Conservation (phyloP, 2,888 invertebrate genomes). For the Rhamphomyia laevipes region DNA sequence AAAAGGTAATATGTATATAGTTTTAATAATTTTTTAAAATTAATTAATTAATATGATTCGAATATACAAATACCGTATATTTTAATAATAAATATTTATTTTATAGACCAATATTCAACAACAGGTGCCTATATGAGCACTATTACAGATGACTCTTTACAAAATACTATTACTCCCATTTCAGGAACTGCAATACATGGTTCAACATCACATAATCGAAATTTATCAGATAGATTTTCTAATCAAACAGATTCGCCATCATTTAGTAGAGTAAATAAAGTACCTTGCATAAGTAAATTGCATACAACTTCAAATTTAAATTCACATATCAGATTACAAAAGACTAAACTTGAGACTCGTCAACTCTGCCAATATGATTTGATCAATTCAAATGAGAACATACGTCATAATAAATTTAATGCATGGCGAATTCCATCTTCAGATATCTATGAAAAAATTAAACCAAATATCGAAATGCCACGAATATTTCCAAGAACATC, state of each 20-base stretch:
- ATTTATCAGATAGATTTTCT: no score
- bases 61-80: no score
- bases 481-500: background rate
- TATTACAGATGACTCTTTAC: background rate
- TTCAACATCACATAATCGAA: background rate
- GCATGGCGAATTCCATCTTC: conserved; percentile 1
- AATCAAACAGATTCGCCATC: no score
- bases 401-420: background rate
- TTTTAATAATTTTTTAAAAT: no score
- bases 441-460: background rate
- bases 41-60: no score
- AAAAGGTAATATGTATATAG: no score
- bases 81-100: no score
- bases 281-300: background rate
- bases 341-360: background rate
- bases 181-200: background rate
- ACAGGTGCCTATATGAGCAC: no score
- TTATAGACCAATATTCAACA: no score
- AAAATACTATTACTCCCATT: background rate
- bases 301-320: background rate
- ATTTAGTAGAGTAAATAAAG: background rate
- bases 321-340: background rate
- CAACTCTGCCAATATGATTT: background rate
- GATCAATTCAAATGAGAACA: background rate
- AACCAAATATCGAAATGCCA: background rate